phyloP scores from a whole-genome alignment of 2,797 vertebrate genomes.

The Okamejei kenojei region DNA sequence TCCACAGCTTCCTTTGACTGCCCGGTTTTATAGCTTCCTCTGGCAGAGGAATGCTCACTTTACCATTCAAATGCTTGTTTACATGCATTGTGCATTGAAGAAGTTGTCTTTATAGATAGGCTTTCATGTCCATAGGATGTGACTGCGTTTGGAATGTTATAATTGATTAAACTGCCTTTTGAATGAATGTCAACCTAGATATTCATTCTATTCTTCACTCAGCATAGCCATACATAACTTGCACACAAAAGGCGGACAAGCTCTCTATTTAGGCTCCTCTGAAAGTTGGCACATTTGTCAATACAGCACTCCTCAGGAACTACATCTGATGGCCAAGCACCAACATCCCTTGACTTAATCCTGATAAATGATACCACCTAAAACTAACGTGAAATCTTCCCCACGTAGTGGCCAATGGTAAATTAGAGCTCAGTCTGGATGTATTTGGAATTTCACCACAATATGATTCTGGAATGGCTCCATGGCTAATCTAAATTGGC shows the following conservation, averaged over 20 bases:
- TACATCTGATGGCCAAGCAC: not conserved
- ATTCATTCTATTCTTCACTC: not conserved
- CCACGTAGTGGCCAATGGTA: not conserved
- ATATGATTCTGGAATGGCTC: not conserved
- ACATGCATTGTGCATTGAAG: not conserved
- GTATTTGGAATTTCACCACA: no score
- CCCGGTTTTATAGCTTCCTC: no score
- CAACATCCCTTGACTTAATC: not conserved
- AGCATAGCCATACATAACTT: not conserved
- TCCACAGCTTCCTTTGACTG: no score
- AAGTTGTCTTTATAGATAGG: not conserved
- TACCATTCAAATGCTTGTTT: not conserved
- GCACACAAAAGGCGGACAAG: not conserved
- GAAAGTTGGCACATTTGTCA: not conserved
- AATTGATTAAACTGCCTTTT: not conserved
- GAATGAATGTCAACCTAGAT: not conserved
- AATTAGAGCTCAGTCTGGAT: not conserved
- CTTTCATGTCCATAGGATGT: not conserved
- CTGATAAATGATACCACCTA: not conserved
- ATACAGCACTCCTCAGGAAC: not conserved
- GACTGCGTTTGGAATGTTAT: not conserved
- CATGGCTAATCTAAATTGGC: constrained; percentile 20
- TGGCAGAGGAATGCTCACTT: not conserved
- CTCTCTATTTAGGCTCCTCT: not conserved
- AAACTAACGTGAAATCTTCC: no score